These are phyloP conservation scores for Acanthopleura granulata DNA, from an alignment of 2,888 invertebrate species.

Conservation along the genomic window DNA sequence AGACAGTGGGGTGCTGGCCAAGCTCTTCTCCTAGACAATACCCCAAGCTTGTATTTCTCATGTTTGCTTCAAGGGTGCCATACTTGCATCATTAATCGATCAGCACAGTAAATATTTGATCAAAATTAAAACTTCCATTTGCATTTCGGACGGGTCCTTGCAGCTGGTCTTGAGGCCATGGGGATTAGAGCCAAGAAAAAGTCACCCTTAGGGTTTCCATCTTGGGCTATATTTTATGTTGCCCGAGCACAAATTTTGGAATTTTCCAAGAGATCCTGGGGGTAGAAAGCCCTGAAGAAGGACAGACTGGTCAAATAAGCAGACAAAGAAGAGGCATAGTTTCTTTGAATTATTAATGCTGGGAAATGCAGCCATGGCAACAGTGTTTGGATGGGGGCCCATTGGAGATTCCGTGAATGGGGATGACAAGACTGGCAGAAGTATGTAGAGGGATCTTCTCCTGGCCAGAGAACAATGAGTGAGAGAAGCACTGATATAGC, in stretches of 20 bases:
- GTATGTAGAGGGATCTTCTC: no score
- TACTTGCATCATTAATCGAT: constrained; percentile 18
- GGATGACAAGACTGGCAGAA: not conserved
- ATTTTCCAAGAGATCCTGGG: no score
- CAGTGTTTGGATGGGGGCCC: not conserved
- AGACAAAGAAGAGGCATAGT: not conserved
- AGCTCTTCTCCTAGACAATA: not conserved
- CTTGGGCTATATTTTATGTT: no score
- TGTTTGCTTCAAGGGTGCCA: constrained; percentile 4
- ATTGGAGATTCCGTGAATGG: not conserved
- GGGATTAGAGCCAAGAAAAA: no score
- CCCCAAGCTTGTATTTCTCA: not conserved
- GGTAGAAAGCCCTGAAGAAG: not conserved
- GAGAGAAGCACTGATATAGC: no score
- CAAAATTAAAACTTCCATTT: constrained; percentile 20
- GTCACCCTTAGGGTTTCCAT: no score
- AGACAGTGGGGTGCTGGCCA: not conserved
- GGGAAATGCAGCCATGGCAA: not conserved
- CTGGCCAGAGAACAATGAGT: not conserved
- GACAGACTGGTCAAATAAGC: not conserved
- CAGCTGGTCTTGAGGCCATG: not conserved
- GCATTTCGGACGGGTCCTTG: not conserved
- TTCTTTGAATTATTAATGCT: constrained; percentile 3
- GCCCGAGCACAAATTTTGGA: no score
- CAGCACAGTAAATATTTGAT: constrained; percentile 18